phyloP scores from a whole-genome alignment of 2,113 vertebrate species.

The Tetrao urogallus region DNA sequence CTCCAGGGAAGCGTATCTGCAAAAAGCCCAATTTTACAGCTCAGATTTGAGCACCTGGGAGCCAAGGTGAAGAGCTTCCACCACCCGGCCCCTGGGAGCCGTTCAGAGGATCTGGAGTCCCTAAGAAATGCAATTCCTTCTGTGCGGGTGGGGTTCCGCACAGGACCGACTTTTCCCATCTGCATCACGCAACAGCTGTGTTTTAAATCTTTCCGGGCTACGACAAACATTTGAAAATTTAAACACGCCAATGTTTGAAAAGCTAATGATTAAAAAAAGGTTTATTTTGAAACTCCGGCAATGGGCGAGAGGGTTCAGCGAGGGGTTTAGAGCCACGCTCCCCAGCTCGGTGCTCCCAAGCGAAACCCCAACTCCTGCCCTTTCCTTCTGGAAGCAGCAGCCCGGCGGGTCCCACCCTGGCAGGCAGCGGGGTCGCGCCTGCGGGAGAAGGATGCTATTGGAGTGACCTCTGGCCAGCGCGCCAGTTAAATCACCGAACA shows the following conservation, averaged over 20 bases:
- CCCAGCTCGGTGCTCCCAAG: background rate
- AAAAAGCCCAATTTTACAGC: slow-evolving; percentile 11
- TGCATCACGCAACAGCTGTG: slow-evolving; percentile 66
- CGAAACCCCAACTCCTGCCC: background rate
- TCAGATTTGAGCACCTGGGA: background rate
- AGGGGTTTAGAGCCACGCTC: background rate
- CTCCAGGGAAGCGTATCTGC: background rate
- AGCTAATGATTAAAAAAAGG: slow-evolving; percentile 69
- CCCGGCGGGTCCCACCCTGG: slow-evolving; percentile 33
- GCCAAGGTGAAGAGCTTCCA: slow-evolving; percentile 4
- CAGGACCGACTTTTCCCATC: slow-evolving; percentile 50
- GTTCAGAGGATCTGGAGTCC: background rate
- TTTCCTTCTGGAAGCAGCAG: background rate
- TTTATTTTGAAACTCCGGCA: slow-evolving; percentile 74
- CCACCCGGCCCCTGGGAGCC: background rate
- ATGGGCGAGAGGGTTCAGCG: background rate
- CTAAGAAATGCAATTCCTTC: slow-evolving; percentile 36
- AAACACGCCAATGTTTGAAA: slow-evolving; percentile 73
- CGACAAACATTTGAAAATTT: slow-evolving; percentile 71
- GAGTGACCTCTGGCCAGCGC: slow-evolving; percentile 72
- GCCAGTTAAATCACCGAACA: slow-evolving; percentile 75
- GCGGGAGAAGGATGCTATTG: slow-evolving; percentile 64
- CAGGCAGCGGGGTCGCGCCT: slow-evolving; percentile 50
- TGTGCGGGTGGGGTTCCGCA: background rate
- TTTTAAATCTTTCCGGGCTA: slow-evolving; percentile 62